Base-by-base conservation (phyloP, 2,888 invertebrate genomes). In the Piscicola geometra region DNA sequence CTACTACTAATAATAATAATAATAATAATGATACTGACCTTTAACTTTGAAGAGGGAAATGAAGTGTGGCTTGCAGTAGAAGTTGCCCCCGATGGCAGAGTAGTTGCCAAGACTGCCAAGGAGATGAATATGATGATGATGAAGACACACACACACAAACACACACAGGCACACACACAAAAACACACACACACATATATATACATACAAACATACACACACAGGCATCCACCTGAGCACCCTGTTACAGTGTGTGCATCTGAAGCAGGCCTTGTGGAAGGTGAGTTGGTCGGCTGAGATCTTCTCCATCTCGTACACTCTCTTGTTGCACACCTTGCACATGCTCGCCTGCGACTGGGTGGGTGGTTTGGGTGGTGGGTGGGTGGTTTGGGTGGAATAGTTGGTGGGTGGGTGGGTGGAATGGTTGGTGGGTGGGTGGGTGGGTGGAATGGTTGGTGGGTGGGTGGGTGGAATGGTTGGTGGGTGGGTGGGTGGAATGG, bases 251-350 rank as follows among this genome's bases (percentile, higher is more conserved):
- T 94, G 93, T 76, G 90, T 89, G 85, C 96, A 97, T 81, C 93
- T 89, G 89, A 97, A 94, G 88, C 96, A 97, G 86, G 92, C 91
- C 86, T 92, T 94, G 87, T 97, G 96, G 91, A 93, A 96, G 80
- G 92, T 89, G 73, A 90, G 88, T 82, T 91, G 90, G 87, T 94
- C 95, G 0, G 94, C 93, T 87, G 94, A 94, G 81, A 95, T 89
- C 82, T 93, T 91, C 87, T 97, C 96, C 95, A 97, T 95, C 86
- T 93, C 94, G 87, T 93, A 97, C 74, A 96, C 96, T 76, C 92
- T 90, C 85, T 94, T 92, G 79, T 90, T 88, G 86, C 96, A 97
- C 80, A 91, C 89, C 82, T 90, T 91, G 85, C 95, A 96, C 80
- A 83, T 36, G 67, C 56, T 76, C 12, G 76, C 76, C 15, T 71